Evolutionary conservation across 2,888 invertebrate species (phyloP), one percentile per base, ranked within the genome.

Genomic region (Boloria euphrosyne): DNA sequence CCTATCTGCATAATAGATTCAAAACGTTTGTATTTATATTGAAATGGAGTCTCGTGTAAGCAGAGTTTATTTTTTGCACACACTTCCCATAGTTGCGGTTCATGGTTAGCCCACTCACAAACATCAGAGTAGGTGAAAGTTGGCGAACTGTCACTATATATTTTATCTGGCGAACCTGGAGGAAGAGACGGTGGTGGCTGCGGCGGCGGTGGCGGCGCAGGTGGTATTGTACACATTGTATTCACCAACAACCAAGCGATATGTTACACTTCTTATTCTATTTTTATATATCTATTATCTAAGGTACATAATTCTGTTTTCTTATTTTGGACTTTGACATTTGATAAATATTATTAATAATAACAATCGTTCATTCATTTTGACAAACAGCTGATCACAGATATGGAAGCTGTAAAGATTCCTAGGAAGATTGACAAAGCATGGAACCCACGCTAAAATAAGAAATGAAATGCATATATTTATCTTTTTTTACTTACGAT

Each of bases 11-110:
- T 70, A 64, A 89, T 84, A 5, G 90, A 82, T 38, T 86, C 79
- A 68, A 86, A 85, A 66, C 82, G 79, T 67, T 80, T 90, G 68
- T 92, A 93, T 65, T 84, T 85, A 67, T 89, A 93, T 61, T 78
- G 80, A 73, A 86, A 88, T 2, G 95, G 95, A 55, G 89, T 76
- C 59, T 79, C 76, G 31, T 91, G 71, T 49, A 90, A 83, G 73
- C 93, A 93, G 18, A 95, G 86, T 62, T 90, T 89, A 73, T 93
- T 93, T 69, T 93, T 84, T 64, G 86, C 89, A 76, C 95, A 95
- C 0, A 94, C 91, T 78, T 93, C 93, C 74, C 92, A 87, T 4
- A 95, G 66, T 66, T 94, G 93, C 1, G 93, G 93, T 74, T 93
- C 85, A 2, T 88, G 80, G 50, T 83, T 71, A 0, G 94, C 93